These are phyloP conservation scores for Dendrolimus punctatus DNA, from an alignment of 1,140 invertebrate species.

Conservation along the genomic window DNA sequence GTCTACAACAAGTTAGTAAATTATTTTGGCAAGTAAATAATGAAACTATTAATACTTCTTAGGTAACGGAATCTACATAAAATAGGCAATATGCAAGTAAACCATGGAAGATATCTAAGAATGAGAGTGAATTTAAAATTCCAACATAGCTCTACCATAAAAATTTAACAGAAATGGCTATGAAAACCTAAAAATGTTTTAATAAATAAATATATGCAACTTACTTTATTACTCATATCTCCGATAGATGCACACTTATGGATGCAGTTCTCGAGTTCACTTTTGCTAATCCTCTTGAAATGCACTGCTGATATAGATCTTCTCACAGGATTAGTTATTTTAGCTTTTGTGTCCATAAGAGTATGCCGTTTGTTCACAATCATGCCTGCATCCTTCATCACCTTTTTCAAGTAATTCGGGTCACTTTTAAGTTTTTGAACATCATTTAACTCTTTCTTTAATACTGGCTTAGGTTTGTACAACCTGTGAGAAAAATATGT, in stretches of 20 bases:
- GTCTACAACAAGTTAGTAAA: too few species aligned
- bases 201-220: too few species aligned
- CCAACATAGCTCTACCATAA: too few species aligned
- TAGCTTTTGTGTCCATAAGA: conserved; percentile 22
- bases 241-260: conserved; percentile 61
- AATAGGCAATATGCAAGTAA: too few species aligned
- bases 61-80: too few species aligned
- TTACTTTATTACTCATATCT: conserved; percentile 44
- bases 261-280: conserved; percentile 49
- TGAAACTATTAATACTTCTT: too few species aligned
- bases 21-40: too few species aligned
- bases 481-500: conserved; percentile 55
- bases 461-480: conserved; percentile 50
- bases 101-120: too few species aligned
- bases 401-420: conserved; percentile 39
- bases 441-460: conserved; percentile 25
- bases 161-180: too few species aligned
- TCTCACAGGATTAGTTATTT: conserved; percentile 26
- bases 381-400: conserved; percentile 30
- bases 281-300: conserved; percentile 55
- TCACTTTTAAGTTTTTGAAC: conserved; percentile 36
- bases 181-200: too few species aligned
- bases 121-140: too few species aligned
- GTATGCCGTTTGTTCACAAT: conserved; percentile 42
- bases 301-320: conserved; percentile 67